Evolutionary conservation across 35 echinoderm and acorn worm genomes (phyloP).

Genomic region (Lytechinus variegatus): DNA sequence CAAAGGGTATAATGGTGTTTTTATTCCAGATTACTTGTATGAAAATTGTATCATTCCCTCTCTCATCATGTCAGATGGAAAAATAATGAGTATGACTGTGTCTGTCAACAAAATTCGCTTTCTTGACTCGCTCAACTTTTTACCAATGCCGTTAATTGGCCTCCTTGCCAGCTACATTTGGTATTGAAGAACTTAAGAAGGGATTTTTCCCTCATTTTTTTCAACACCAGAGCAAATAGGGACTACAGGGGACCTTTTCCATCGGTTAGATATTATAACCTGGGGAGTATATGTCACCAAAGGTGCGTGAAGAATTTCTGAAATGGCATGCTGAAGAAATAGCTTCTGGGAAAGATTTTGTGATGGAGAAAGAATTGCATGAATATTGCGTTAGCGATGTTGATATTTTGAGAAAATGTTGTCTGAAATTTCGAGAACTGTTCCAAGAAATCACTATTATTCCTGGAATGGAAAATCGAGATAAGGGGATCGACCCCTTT

Average conservation of each 20-base stretch:
- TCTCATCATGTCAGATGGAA: conserved; percentile 42
- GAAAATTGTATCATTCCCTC: conserved; percentile 45
- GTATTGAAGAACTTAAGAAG: conserved; percentile 49
- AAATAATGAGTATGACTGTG: conserved; percentile 46
- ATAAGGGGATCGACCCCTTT: conserved; percentile 69
- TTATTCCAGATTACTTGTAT: conserved; percentile 17
- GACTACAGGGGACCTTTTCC: conserved; percentile 13
- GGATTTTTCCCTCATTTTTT: conserved; percentile 52
- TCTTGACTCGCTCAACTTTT: conserved; percentile 43
- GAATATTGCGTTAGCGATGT: conserved; percentile 33
- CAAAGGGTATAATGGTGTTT: conserved; percentile 26
- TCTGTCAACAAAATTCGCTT: background rate
- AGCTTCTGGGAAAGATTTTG: conserved; percentile 4
- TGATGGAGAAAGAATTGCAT: conserved; percentile 37
- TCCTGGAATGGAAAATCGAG: background rate
- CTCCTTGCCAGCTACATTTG: conserved; percentile 35
- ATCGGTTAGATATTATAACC: background rate
- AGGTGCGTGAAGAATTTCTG: background rate
- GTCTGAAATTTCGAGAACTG: background rate
- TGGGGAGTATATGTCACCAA: background rate
- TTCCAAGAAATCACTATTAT: background rate
- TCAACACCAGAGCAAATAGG: background rate
- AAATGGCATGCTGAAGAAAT: conserved; percentile 26
- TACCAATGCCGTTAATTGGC: conserved; percentile 47
- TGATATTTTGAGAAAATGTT: background rate